These are phyloP conservation scores for Meteorus sp. DNA, from an alignment of 1,140 invertebrate genomes.

Conservation along the genomic window DNA sequence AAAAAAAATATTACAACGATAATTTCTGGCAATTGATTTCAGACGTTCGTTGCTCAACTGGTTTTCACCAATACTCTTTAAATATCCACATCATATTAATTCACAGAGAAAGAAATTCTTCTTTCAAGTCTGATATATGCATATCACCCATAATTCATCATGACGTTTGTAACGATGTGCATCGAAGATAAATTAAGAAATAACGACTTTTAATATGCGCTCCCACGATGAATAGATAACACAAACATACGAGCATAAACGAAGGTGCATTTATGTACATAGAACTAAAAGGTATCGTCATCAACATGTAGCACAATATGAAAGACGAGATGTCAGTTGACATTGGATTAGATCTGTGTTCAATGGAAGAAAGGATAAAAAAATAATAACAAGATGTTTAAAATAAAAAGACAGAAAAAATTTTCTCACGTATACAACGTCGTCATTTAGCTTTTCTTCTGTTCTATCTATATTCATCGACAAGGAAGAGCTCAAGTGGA, in stretches of 20 bases:
- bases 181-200: background rate
- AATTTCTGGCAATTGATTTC: too few relatives aligned
- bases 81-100: too few relatives aligned
- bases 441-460: too few relatives aligned
- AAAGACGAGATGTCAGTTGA: background rate
- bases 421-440: conserved; percentile 28
- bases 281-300: background rate
- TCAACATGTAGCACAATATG: background rate
- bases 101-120: too few relatives aligned
- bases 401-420: conserved; percentile 13
- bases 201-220: background rate
- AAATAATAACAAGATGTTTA: conserved; percentile 1
- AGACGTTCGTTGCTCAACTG: too few relatives aligned
- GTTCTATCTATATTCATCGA: background rate
- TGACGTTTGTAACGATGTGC: background rate
- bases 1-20: too few relatives aligned
- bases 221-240: background rate
- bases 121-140: too few relatives aligned
- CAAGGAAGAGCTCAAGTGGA: conserved; percentile 14
- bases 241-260: too few relatives aligned
- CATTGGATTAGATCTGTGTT: background rate
- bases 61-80: too few relatives aligned
- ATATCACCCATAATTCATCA: background rate
- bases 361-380: conserved; percentile 5
- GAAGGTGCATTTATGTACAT: too few relatives aligned